Evolutionary conservation across 2,888 invertebrate genomes (phyloP), one percentile per base, ranked within the genome.

Genomic region (Melipona beecheii): DNA sequence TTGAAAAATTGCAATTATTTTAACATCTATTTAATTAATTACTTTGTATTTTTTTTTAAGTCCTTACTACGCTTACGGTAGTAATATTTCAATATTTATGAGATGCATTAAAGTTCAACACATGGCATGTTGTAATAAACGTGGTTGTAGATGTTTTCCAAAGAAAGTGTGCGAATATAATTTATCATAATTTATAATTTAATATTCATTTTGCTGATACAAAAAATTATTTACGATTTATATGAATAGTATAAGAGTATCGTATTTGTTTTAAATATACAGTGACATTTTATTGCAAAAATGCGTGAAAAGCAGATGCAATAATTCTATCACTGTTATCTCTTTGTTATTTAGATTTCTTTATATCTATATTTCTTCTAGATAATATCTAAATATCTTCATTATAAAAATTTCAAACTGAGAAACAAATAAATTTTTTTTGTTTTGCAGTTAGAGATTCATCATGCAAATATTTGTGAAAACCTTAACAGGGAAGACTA

Each of bases 391-490:
- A 4, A 31, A 31, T 43, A 36, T 9, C 9, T 66, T 52, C 62
- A 19, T 24, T 75, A 83, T 83, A 83, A 81, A 82, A 68, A 54
- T 66, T 56, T 19, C 17, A 50, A 21, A 60, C 19, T 3, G 1
- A 24, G 5, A 64, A 31, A 13, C 19, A 79, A 5, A 9, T 66
- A 78, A 77, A 68, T n/a, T 50, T 31, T 15, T 54, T 1, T 49
- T 69, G 31, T 49, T 69, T 84, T 78, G n/a, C 81, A 82, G 83
- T 75, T 66, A 49, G 9, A 62, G 21, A 77, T 21, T 91, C 95
- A 96, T 93, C 94, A 98, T 98, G 98, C 99, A 99, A 97, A 99
- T 99, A 95, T 99, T 98, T 95, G 98, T 98, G 85, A 98, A 98
- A 95, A 98, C 98, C 94, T 96, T 98, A 83, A 98, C 98, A 95